A percentile compares a stretch with the other conserved stretches of the same genome.
These are phyloP conservation scores for Hormaphis cornu DNA, from an alignment of 1,140 invertebrate genomes.

Conservation along the genomic window DNA sequence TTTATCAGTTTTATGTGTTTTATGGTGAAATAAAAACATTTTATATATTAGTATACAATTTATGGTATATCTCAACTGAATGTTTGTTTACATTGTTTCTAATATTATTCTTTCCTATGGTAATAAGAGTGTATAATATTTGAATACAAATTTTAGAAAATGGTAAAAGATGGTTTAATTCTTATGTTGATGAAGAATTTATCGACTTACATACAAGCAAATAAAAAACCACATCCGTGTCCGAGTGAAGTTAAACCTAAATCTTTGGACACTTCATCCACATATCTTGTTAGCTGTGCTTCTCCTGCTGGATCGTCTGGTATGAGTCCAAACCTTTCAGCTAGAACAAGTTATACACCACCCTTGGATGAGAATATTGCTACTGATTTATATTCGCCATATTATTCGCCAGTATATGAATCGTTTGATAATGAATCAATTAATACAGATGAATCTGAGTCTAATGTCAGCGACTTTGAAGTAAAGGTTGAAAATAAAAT, in stretches of 20 bases:
- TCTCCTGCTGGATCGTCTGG: background rate
- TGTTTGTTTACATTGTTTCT: background rate
- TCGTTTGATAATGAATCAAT: conserved; percentile 14
- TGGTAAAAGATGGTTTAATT: conserved; percentile 24
- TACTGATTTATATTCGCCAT: conserved; percentile 10
- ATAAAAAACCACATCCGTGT: background rate
- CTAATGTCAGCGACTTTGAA: conserved; percentile 8
- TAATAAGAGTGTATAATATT: background rate
- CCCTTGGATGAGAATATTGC: background rate
- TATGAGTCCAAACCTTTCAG: background rate
- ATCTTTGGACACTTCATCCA: background rate
- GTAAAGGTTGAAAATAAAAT: background rate
- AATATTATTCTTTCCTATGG: background rate
- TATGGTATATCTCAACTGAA: too few relatives aligned
- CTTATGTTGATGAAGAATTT: conserved; percentile 14
- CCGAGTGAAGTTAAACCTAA: background rate
- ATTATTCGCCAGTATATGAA: conserved; percentile 18
- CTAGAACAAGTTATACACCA: background rate
- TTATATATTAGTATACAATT: too few relatives aligned
- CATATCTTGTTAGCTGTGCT: background rate
- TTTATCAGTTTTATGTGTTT: background rate
- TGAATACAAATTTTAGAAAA: conserved; percentile 27
- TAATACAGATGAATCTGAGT: conserved; percentile 10
- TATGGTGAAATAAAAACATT: background rate
- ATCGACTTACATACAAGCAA: conserved; percentile 17